Evolutionary conservation across 2,888 invertebrate genomes (phyloP).

Genomic region (Panopea generosa): DNA sequence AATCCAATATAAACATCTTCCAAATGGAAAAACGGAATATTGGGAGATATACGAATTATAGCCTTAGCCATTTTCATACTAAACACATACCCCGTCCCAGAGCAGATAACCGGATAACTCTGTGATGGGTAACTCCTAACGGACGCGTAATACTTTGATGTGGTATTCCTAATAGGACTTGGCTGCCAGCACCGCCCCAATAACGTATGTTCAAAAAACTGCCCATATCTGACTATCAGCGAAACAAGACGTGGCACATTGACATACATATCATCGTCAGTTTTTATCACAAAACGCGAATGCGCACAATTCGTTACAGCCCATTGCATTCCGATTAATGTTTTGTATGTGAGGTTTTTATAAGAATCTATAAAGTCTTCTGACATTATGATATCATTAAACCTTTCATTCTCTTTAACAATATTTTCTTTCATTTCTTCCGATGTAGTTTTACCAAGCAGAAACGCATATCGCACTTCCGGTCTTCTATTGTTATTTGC

Average conservation of each 20-base stretch:
- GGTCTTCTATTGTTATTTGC: slow-evolving; percentile 53
- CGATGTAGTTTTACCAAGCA: slow-evolving; percentile 44
- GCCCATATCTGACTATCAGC: slow-evolving; percentile 20
- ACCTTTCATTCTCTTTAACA: slow-evolving; percentile 37
- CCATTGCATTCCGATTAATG: slow-evolving; percentile 65
- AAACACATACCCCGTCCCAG: slow-evolving; percentile 75
- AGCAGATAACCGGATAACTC: slow-evolving; percentile 75
- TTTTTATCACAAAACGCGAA: slow-evolving; percentile 60
- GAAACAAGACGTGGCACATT: slow-evolving; percentile 54
- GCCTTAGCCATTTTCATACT: slow-evolving; percentile 64
- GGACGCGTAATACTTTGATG: slow-evolving; percentile 77
- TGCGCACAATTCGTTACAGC: slow-evolving; percentile 51
- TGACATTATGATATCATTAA: slow-evolving; percentile 58
- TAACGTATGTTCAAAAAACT: slow-evolving; percentile 47
- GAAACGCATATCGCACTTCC: slow-evolving; percentile 54
- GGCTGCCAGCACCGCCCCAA: slow-evolving; percentile 64
- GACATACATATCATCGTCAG: slow-evolving; percentile 77
- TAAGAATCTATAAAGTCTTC: slow-evolving; percentile 67
- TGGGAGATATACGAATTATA: slow-evolving; percentile 65
- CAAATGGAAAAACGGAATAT: slow-evolving; percentile 76
- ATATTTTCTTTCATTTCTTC: neutral
- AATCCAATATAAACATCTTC: slow-evolving; percentile 77
- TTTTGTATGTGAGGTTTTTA: slow-evolving; percentile 66
- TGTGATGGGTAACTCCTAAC: slow-evolving; percentile 63
- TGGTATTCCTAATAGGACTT: slow-evolving; percentile 62